Percentiles rank a stretch among this genome's conserved stretches.
Evolutionary conservation across 2,113 vertebrate genomes (phyloP).

Genomic region (Condylura cristata): DNA sequence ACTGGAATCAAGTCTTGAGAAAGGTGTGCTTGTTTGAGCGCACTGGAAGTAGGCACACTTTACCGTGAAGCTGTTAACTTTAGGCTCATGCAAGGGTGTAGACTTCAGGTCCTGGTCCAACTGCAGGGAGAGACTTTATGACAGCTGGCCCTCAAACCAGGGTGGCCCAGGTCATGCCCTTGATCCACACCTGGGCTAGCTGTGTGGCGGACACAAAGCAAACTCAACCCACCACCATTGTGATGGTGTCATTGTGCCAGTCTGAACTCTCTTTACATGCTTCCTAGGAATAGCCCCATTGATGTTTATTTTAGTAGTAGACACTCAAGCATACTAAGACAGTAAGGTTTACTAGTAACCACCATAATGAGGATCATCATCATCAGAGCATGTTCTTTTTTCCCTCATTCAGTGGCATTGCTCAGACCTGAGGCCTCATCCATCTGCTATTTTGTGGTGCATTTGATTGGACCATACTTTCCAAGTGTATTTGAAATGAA

Average conservation of each 20-base stretch:
- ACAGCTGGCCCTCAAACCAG: neutral
- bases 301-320: neutral
- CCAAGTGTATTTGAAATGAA: neutral
- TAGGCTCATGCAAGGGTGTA: neutral
- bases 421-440: neutral
- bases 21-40: neutral
- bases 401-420: neutral
- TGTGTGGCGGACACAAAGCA: neutral
- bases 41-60: neutral
- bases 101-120: neutral
- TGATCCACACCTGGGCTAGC: neutral
- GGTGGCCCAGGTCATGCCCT: neutral
- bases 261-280: neutral
- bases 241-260: neutral
- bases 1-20: neutral
- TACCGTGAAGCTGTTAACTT: neutral
- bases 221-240: neutral
- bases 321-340: neutral
- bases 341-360: neutral
- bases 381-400: neutral
- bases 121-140: neutral
- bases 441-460: neutral
- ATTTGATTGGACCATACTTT: neutral
- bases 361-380: neutral
- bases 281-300: neutral